Base-by-base conservation (phyloP, 1,140 invertebrate species). In the Hypsibius dujardini region DNA sequence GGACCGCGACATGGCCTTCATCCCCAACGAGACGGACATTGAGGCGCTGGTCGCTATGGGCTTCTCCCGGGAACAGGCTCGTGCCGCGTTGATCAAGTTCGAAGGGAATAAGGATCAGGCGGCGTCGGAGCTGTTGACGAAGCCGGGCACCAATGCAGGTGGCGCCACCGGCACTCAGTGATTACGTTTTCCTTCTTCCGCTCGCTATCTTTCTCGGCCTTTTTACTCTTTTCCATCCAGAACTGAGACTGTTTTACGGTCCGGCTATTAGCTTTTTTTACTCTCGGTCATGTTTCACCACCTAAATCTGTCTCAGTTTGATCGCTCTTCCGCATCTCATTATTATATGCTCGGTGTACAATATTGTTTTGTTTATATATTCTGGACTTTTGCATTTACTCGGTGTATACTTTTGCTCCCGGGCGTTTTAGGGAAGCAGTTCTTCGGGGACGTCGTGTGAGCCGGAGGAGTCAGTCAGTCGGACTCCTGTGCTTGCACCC, bases 21-120 rank as follows among this genome's bases (percentile, higher is more conserved):
- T 92, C 78, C 98, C 95, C 78, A 96, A 93, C 76, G 87, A 96
- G 71, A 92, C 83, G 47, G 86, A 87, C 62, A 84, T 92, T 0
- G 84, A 84, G 74, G 88, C 89, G 79, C 80, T 92, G 14, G 82
- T 87, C 56, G 81, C 80, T 40, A 78, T 90, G 72, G 89, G 89
- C n/a, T 92, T 90, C 78, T 81, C 84, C 2, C 82, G 89, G 74
- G 84, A 86, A 72, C 84, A 90, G 81, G 82, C 47, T 70, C 46
- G 62, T 12, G 42, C 7, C 3, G 7, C 62, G 62, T 42, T 67
- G 7, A 3, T 42, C 7, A 67, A 67, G 62, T 42, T 14, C 42
- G 42, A 67, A 3, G 62, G 62, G 45, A 67, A 14, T 3, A 42
- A 14, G 42, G 62, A 67, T 67, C 12, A 12, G 3, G 62, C 62